These are phyloP conservation scores for Pterobdella sp. DNA, from an alignment of 2,888 invertebrate species.

Conservation along the genomic window DNA sequence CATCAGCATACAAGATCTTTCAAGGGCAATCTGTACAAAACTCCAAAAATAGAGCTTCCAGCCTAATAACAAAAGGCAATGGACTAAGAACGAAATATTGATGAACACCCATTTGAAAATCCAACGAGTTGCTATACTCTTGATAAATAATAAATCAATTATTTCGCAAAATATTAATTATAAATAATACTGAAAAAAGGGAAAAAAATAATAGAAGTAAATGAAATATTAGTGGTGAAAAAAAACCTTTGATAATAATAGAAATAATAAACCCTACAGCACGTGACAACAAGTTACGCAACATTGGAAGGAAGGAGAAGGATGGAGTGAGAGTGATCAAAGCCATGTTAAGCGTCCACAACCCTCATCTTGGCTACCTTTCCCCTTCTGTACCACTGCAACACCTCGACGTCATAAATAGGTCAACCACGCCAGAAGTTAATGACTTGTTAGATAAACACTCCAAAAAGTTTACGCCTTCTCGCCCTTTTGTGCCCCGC, in stretches of 20 bases:
- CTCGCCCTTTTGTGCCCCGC: conserved; percentile 1
- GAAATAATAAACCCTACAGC: neutral
- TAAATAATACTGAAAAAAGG: too few relatives aligned
- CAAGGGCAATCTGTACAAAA: too few relatives aligned
- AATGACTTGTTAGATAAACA: conserved; percentile 18
- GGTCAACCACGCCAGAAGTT: neutral
- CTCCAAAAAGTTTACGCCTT: conserved; percentile 9
- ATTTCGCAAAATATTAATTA: too few relatives aligned
- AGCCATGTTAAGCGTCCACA: conserved; percentile 12
- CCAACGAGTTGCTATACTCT: too few relatives aligned
- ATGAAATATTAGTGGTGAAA: too few relatives aligned
- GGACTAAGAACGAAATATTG: too few relatives aligned
- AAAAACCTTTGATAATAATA: neutral
- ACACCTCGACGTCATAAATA: neutral
- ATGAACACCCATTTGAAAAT: too few relatives aligned
- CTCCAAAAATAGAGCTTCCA: too few relatives aligned
- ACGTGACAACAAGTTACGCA: conserved; percentile 10
- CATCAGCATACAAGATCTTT: too few relatives aligned
- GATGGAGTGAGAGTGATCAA: conserved; percentile 16
- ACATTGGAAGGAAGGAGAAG: conserved; percentile 7
- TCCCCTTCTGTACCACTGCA: conserved; percentile 17
- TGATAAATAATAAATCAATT: too few relatives aligned
- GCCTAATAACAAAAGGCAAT: too few relatives aligned
- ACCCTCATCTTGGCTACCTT: conserved; percentile 24
- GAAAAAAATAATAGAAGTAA: too few relatives aligned